Conservation (phyloP, 1,140 invertebrate species). For the Zaprionus taronus region DNA sequence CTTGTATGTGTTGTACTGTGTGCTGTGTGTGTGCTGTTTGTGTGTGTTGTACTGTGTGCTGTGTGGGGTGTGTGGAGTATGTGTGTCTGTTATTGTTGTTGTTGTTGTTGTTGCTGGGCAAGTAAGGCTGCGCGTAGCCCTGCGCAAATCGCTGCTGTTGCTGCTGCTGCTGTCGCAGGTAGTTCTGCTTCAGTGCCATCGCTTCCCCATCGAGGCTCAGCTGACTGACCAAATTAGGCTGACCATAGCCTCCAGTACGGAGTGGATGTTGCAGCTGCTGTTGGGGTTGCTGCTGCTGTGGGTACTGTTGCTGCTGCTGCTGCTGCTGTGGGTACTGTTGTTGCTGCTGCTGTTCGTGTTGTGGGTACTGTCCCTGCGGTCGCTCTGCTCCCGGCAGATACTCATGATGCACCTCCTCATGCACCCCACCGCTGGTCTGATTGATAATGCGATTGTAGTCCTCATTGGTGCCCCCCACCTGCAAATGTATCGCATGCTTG, state of each 20-base stretch:
- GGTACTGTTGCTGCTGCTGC: background rate
- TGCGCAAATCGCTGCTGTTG: constrained; percentile 23
- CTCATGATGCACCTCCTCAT: constrained; percentile 74
- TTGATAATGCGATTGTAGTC: constrained; percentile 69
- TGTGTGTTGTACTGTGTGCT: background rate
- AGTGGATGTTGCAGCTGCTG: background rate
- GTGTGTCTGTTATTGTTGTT: constrained; percentile 3
- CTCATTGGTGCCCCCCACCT: constrained; percentile 70
- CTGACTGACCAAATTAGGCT: constrained; percentile 26
- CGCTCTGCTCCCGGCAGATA: constrained; percentile 67
- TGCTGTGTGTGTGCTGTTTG: constrained; percentile 12
- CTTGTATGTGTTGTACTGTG: constrained; percentile 18
- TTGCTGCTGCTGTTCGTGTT: background rate
- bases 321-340: background rate
- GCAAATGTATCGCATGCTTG: constrained; percentile 74
- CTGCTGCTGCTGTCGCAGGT: constrained; percentile 33
- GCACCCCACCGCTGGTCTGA: constrained; percentile 62
- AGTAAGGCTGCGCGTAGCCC: constrained; percentile 9
- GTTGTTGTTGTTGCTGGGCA: constrained; percentile 3
- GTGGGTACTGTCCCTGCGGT: constrained; percentile 9
- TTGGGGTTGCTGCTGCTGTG: background rate
- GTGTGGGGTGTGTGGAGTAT: constrained; percentile 2
- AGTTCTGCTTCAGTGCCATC: constrained; percentile 50
- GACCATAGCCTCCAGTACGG: background rate
- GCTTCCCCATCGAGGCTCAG: constrained; percentile 48